Conservation (phyloP, 2,113 vertebrate species). For the Craseonycteris thonglongyai region DNA sequence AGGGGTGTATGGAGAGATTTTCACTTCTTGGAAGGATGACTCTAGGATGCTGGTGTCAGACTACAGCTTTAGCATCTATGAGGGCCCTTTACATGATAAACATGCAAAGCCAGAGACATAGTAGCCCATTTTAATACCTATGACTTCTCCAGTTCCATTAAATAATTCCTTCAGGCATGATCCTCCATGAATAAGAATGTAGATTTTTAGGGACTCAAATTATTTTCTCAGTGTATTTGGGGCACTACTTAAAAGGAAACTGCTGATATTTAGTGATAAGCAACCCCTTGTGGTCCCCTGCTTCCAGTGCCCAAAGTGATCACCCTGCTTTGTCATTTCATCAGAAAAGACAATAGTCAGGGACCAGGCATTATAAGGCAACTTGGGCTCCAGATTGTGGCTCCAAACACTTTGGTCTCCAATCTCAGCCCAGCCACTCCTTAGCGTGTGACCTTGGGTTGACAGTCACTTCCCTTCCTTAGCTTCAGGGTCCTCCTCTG, state of each 20-base stretch:
- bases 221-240: background rate
- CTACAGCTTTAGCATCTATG: background rate
- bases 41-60: background rate
- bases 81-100: background rate
- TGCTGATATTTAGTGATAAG: background rate
- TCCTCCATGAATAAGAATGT: background rate
- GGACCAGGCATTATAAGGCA: background rate
- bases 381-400: background rate
- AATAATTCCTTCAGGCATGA: background rate
- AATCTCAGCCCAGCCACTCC: background rate
- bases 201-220: background rate
- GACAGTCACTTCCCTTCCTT: background rate
- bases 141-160: background rate
- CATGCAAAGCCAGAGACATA: background rate
- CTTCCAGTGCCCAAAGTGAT: background rate
- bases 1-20: background rate
- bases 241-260: background rate
- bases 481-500: background rate
- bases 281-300: background rate
- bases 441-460: background rate
- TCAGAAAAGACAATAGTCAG: background rate
- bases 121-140: background rate
- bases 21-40: background rate
- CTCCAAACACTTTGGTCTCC: background rate
- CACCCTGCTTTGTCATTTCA: background rate